A percentile compares a stretch with the other conserved stretches of the same genome.
phyloP scores from a whole-genome alignment of 1,140 invertebrate genomes.

The Odontomachus brunneus region DNA sequence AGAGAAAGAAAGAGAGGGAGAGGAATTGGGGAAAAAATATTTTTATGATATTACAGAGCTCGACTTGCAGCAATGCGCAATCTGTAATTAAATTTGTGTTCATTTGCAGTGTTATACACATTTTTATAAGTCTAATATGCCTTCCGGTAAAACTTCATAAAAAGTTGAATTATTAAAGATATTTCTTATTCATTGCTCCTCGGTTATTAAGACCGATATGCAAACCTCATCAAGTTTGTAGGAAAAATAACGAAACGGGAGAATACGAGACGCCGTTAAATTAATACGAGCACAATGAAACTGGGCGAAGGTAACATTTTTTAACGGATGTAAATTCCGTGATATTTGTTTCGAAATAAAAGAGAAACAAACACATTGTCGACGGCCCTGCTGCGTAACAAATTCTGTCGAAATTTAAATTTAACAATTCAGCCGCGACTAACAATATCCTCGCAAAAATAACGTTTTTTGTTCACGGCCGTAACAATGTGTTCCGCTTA shows the following conservation, averaged over 20 bases:
- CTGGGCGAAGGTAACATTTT: slow-evolving; percentile 5
- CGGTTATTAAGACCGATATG: neutral
- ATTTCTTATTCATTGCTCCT: slow-evolving; percentile 4
- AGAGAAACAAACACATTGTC: slow-evolving; percentile 10
- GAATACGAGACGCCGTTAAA: slow-evolving; percentile 23
- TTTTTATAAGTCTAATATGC: neutral
- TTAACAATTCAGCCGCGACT: slow-evolving; percentile 26
- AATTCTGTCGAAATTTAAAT: slow-evolving; percentile 42
- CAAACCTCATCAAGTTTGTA: slow-evolving; percentile 7
- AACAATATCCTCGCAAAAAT: slow-evolving; percentile 48
- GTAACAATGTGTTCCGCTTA: slow-evolving; percentile 49
- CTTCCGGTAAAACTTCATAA: neutral
- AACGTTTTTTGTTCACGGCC: slow-evolving; percentile 5
- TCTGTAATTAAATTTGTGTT: slow-evolving; percentile 47
- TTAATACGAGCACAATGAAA: slow-evolving; percentile 30
- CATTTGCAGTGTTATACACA: neutral
- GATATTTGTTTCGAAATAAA: slow-evolving; percentile 41
- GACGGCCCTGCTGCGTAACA: neutral
- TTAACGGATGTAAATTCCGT: slow-evolving; percentile 17
- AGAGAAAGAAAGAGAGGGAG: no score
- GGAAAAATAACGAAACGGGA: slow-evolving; percentile 5
- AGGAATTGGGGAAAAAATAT: slow-evolving; percentile 8
- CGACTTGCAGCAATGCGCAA: slow-evolving; percentile 25
- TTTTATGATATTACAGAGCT: slow-evolving; percentile 46
- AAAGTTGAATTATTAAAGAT: slow-evolving; percentile 35